These are phyloP conservation scores for Prochilodus magdalenae DNA, from an alignment of 2,113 vertebrate species.

Conservation along the genomic window DNA sequence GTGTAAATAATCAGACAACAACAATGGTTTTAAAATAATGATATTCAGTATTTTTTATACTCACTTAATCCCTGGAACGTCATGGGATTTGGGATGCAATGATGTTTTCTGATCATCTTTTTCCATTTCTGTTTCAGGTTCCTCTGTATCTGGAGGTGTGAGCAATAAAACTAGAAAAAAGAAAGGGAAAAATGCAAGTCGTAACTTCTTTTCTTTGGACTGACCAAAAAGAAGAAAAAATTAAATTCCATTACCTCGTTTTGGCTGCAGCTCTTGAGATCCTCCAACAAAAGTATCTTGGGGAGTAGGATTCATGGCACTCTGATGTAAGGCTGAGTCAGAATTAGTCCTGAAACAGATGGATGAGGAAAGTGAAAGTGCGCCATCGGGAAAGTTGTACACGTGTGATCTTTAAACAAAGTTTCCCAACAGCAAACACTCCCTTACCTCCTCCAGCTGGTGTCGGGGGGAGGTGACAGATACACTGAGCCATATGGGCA, in stretches of 20 bases:
- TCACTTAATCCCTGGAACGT: slow-evolving; percentile 99
- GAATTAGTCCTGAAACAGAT: slow-evolving; percentile 89
- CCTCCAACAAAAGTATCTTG: slow-evolving; percentile 88
- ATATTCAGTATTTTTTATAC: slow-evolving; percentile 60
- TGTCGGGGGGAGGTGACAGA: slow-evolving; percentile 94
- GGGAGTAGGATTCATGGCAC: slow-evolving; percentile 88
- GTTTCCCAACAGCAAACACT: neutral
- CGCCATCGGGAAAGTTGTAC: neutral
- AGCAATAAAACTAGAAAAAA: slow-evolving; percentile 85
- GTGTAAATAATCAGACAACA: neutral
- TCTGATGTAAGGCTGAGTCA: slow-evolving; percentile 97
- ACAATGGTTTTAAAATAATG: neutral
- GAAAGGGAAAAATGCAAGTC: slow-evolving; percentile 61
- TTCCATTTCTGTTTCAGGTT: slow-evolving; percentile 86
- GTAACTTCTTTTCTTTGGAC: neutral
- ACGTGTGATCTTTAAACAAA: neutral
- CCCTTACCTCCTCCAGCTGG: slow-evolving; percentile 96
- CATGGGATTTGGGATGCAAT: slow-evolving; percentile 87
- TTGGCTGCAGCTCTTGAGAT: slow-evolving; percentile 92
- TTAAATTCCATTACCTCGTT: slow-evolving; percentile 83
- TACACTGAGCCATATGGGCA: slow-evolving; percentile 97
- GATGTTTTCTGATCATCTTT: slow-evolving; percentile 89
- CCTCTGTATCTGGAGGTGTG: slow-evolving; percentile 92
- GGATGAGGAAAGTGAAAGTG: slow-evolving; percentile 56
- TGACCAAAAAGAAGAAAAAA: slow-evolving; percentile 29